phyloP scores from a whole-genome alignment of 2,888 invertebrate genomes.

The Drosophila robusta region DNA sequence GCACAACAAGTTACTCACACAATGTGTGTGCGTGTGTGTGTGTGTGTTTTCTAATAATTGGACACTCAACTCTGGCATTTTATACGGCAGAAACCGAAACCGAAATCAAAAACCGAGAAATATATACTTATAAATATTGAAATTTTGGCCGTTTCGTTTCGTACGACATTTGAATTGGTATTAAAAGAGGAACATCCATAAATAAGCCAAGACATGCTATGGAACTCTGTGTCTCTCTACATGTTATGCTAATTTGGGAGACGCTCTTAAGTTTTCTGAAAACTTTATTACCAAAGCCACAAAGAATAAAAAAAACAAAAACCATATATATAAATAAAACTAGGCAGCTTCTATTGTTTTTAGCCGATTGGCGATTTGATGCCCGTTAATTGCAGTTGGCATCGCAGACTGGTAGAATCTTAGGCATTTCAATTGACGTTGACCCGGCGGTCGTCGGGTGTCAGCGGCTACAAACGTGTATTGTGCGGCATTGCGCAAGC shows the following conservation, averaged over 20 bases:
- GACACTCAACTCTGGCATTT: slow-evolving; percentile 75
- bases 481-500: slow-evolving; percentile 60
- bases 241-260: slow-evolving; percentile 69
- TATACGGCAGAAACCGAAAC: slow-evolving; percentile 26
- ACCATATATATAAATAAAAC: not conserved
- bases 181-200: slow-evolving; percentile 62
- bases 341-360: slow-evolving; percentile 7
- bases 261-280: slow-evolving; percentile 44
- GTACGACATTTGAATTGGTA: slow-evolving; percentile 36
- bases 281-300: slow-evolving; percentile 49
- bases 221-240: slow-evolving; percentile 44
- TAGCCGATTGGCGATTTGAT: not conserved
- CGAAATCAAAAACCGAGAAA: slow-evolving; percentile 2
- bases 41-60: slow-evolving; percentile 28
- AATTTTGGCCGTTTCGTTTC: slow-evolving; percentile 32
- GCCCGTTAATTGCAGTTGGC: slow-evolving; percentile 12
- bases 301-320: too few relatives aligned
- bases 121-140: slow-evolving; percentile 54
- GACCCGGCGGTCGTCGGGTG: slow-evolving; percentile 27
- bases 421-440: slow-evolving; percentile 39
- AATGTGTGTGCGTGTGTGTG: slow-evolving; percentile 27
- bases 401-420: slow-evolving; percentile 15
- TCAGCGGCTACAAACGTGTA: slow-evolving; percentile 54
- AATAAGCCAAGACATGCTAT: slow-evolving; percentile 53
- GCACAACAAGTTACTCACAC: slow-evolving; percentile 57